Base-by-base conservation (phyloP, 2,113 vertebrate genomes). In the Morphnarchus princeps region DNA sequence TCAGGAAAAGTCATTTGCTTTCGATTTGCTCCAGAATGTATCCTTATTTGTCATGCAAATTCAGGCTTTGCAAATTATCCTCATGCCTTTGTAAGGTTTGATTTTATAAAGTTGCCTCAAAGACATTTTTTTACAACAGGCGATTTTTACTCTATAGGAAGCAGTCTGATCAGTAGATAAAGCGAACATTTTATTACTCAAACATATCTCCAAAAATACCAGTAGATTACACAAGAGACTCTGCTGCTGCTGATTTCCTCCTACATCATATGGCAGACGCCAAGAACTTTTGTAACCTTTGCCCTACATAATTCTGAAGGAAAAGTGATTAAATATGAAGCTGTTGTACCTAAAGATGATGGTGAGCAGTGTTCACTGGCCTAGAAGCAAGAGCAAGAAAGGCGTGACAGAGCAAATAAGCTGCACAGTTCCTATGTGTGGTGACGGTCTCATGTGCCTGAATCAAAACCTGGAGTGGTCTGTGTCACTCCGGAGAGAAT, bases 241-340 rank as follows among this genome's bases (percentile, higher is more conserved):
- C 36, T 66, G 81, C 72, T 74, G 87, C n/a, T 67, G 72, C 1
- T 55, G 29, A 55, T 82, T 93, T 93, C 88, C 82, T 94, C 92
- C 90, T 83, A 77, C 82, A 31, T 45, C 62, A 58, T 32, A 49
- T 3, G 24, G 67, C 63, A 85, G 67, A 94, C 6, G 55, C 79
- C 88, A 93, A 90, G 70, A 85, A 92, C 69, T 88, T 87, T 62
- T 20, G 89, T 95, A 96, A 95, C 83, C 94, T 95, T 95, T 80
- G 81, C 43, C 70, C 93, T 92, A 79, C 43, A 58, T 91, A 76
- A 90, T 49, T 92, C 83, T 92, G 57, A 81, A 91, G 40, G 45
- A 40, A 34, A 82, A 87, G n/a, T 58, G 80, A 81, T 24, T 74
- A 90, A 93, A 83, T 38, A 36, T 6, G 20, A 87, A 83, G 66